Percentiles rank a stretch among this genome's conserved stretches.
phyloP scores from a whole-genome alignment of 2,888 invertebrate species.

The Agrotis segetum region DNA sequence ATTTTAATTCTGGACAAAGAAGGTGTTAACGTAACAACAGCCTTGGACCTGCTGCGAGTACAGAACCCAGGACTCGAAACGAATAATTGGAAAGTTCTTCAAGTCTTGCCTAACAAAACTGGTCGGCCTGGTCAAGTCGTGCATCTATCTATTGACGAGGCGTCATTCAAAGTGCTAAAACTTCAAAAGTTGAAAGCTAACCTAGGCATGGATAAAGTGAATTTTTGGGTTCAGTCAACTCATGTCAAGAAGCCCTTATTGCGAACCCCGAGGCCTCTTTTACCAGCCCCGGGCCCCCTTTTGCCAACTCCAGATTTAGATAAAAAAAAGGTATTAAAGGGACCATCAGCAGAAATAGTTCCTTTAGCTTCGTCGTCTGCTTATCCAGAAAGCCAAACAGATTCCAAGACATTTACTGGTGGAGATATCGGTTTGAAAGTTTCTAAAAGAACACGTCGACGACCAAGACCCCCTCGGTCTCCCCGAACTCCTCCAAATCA shows the following conservation, averaged over 20 bases:
- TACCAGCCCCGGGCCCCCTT: neutral
- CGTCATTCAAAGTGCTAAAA: constrained; percentile 33
- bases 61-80: constrained; percentile 48
- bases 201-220: constrained; percentile 35
- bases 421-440: neutral
- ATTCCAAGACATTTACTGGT: too few species aligned
- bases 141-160: constrained; percentile 19
- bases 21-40: constrained; percentile 22
- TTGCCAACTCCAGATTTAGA: constrained; percentile 5
- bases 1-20: constrained; percentile 29
- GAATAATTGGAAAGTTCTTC: constrained; percentile 25
- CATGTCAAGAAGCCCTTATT: neutral
- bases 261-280: neutral
- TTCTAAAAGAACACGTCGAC: neutral
- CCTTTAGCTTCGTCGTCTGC: constrained; percentile 11
- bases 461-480: neutral
- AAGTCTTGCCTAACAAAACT: neutral
- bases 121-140: constrained; percentile 15
- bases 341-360: neutral
- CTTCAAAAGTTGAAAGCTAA: constrained; percentile 28
- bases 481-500: neutral
- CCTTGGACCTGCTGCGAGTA: constrained; percentile 41
- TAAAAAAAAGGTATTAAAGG: neutral
- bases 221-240: constrained; percentile 20
- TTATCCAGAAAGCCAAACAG: neutral